Base-by-base conservation (phyloP, 2,888 invertebrate genomes). In the Carterocephalus palaemon region DNA sequence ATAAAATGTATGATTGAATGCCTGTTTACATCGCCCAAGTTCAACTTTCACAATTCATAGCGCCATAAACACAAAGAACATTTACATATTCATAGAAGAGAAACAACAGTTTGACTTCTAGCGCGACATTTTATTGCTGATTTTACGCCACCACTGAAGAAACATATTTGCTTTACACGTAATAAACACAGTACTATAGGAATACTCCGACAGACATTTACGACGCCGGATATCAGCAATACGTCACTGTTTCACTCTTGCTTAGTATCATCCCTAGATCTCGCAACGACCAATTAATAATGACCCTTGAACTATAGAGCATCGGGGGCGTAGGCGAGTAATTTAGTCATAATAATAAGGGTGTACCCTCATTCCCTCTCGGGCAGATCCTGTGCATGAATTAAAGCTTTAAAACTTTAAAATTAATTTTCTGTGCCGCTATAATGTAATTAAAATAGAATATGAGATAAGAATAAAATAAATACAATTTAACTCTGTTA, bases 121-220 rank as follows among this genome's bases (percentile, higher is more conserved):
- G 15, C 19, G 3, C 19, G 20, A 36, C 29, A 22, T 10, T 20
- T 33, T 13, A 19, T 19, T 3, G 13, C 8, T 19, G 8, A 33
- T 33, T 33, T 33, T 17, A 32, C 10, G 29, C 16, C 19, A 26
- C 12, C 19, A 33, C 24, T 19, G 26, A 33, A 41, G 26, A 8
- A 41, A 19, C 26, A 26, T 33, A 7, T 16, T n/a, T 13, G 32
- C n/a, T 13, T 13, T 24, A 24, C 19, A 33, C 12, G 33, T 19
- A 33, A 41, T 33, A 24, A 33, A 41, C 26, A 32, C 24, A 9
- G 15, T 24, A 8, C 7, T 24, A 16, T 24, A 7, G n/a, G 16
- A 28, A 28, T 38, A 38, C 28, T 26, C 8, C 16, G 22, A 23
- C 7, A 16, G 33, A 42, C 28, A 42, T 42, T 42, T 26, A 42